These are phyloP conservation scores for Triops longicaudatus DNA, from an alignment of 1,140 invertebrate genomes.

Conservation along the genomic window DNA sequence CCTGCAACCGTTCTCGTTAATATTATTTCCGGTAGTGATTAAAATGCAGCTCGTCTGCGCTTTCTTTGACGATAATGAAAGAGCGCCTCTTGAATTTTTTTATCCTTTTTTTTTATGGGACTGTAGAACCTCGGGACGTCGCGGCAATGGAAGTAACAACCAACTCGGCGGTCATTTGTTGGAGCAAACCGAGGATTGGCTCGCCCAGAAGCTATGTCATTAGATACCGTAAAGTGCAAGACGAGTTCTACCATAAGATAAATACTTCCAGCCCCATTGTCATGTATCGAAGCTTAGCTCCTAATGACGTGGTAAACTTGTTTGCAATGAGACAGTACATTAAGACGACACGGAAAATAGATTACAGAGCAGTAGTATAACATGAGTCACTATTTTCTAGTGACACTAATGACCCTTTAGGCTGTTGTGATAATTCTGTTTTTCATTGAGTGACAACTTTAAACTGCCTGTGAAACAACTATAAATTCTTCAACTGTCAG, in stretches of 20 bases:
- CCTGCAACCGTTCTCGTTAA: background rate
- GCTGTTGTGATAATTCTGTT: too few species aligned
- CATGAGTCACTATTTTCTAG: too few species aligned
- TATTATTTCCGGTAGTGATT: constrained; percentile 17
- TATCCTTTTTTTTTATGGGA: background rate
- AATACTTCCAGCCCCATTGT: background rate
- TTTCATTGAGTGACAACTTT: too few species aligned
- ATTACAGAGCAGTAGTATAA: background rate
- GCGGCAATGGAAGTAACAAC: constrained; percentile 16
- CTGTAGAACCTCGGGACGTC: constrained; percentile 23
- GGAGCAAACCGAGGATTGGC: constrained; percentile 20
- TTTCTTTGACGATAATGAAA: background rate
- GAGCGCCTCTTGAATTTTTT: background rate
- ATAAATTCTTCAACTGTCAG: too few species aligned
- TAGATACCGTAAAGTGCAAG: background rate
- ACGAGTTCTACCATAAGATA: background rate
- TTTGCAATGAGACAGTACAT: background rate
- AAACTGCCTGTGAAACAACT: too few species aligned
- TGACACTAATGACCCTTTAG: too few species aligned
- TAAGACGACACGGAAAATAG: background rate
- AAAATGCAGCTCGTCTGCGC: background rate
- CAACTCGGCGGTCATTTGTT: constrained; percentile 23
- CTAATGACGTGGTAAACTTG: background rate
- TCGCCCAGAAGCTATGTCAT: constrained; percentile 9
- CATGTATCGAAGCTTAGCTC: constrained; percentile 5